phyloP scores from a whole-genome alignment of 2,113 vertebrate species.

The Euleptes europaea region DNA sequence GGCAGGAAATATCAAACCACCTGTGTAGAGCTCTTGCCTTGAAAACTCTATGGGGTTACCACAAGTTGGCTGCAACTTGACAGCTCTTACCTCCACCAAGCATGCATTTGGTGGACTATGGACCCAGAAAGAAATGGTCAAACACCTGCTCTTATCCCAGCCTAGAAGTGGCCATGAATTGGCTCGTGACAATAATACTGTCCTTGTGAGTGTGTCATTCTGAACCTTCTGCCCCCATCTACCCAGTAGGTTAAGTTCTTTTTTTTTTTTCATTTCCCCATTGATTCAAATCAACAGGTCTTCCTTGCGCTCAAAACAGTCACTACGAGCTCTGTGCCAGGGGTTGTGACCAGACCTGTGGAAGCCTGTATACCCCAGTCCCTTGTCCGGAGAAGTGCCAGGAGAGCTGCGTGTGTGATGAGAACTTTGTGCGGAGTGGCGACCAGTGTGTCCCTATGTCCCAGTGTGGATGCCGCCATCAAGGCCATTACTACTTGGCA shows the following conservation, averaged over 20 bases:
- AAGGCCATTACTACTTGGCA: conserved; percentile 65
- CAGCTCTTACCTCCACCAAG: not conserved
- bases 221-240: too few relatives aligned
- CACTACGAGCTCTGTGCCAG: conserved; percentile 73
- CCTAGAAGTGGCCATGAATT: not conserved
- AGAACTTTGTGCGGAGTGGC: conserved; percentile 72
- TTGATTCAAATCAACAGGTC: not conserved
- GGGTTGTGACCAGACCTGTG: conserved; percentile 69
- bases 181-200: too few relatives aligned
- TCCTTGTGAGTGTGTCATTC: too few relatives aligned
- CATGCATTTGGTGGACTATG: not conserved
- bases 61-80: too few relatives aligned
- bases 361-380: conserved; percentile 46
- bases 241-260: too few relatives aligned
- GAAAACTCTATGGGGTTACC: too few relatives aligned
- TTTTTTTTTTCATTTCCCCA: not conserved
- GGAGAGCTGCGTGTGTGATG: conserved; percentile 75
- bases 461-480: conserved; percentile 74
- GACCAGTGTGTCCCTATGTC: conserved; percentile 67
- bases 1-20: too few relatives aligned
- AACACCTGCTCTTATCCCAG: not conserved
- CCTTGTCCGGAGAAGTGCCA: conserved; percentile 59
- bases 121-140: not conserved
- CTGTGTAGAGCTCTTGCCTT: too few relatives aligned
- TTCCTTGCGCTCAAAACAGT: conserved; percentile 68